A percentile compares a stretch with the other conserved stretches of the same genome.
Conservation (phyloP, 2,113 vertebrate genomes). For the Leucopsar rothschildi region DNA sequence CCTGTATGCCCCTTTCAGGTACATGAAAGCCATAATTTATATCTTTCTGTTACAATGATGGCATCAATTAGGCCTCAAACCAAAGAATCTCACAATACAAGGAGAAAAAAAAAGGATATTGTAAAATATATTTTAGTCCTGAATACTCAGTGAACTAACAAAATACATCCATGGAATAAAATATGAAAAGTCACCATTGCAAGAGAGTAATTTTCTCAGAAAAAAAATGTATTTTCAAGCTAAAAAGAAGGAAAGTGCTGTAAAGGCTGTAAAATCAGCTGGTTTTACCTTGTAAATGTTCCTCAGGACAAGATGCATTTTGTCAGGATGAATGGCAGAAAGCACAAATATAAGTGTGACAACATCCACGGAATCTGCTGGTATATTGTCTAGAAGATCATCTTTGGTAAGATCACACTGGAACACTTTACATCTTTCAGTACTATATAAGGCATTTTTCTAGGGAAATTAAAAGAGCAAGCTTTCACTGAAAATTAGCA, state of each 20-base stretch:
- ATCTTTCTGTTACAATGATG: neutral
- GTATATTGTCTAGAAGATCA: conserved; percentile 79
- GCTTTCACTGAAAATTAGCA: neutral
- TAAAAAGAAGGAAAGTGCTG: neutral
- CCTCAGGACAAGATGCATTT: conserved; percentile 85
- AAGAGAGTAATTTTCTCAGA: neutral
- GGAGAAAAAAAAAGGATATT: neutral
- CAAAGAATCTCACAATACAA: neutral
- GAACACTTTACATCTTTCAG: conserved; percentile 86
- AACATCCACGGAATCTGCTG: conserved; percentile 81
- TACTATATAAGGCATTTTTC: conserved; percentile 83
- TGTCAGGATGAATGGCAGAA: conserved; percentile 93
- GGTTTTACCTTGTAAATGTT: conserved; percentile 84
- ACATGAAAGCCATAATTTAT: neutral
- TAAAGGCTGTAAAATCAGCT: neutral
- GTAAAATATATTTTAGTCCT: neutral
- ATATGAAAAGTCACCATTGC: neutral
- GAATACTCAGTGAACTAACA: neutral
- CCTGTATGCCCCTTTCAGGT: neutral
- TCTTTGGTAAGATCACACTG: conserved; percentile 94
- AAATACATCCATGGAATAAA: neutral
- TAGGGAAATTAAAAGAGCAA: conserved; percentile 52
- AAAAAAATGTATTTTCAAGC: neutral
- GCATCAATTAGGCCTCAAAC: neutral
- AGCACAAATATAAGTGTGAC: conserved; percentile 92